These are phyloP conservation scores for Merodon equestris DNA, from an alignment of 2,888 invertebrate species.

Conservation along the genomic window DNA sequence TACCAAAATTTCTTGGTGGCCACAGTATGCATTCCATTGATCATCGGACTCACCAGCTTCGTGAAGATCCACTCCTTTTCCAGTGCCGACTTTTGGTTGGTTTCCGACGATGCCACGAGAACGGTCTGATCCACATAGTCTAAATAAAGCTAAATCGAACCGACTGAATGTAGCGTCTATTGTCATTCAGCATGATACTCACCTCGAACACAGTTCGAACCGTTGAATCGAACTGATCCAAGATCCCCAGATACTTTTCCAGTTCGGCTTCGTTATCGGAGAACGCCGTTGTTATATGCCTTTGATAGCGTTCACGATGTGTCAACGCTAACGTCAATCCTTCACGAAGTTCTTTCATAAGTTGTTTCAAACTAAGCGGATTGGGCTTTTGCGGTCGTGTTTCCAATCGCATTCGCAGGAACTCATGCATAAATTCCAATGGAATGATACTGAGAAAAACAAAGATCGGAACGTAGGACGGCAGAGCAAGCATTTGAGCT, in stretches of 20 bases:
- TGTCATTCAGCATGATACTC: too few species aligned
- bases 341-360: conserved; percentile 94
- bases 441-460: conserved; percentile 91
- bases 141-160: conserved; percentile 85
- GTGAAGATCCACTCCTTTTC: conserved; percentile 95
- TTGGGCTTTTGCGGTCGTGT: conserved; percentile 91
- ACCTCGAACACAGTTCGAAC: conserved; percentile 87
- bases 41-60: conserved; percentile 87
- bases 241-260: conserved; percentile 81
- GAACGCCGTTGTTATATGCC: conserved; percentile 83
- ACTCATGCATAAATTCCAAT: conserved; percentile 95
- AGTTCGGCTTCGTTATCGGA: conserved; percentile 79
- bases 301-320: conserved; percentile 87
- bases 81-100: conserved; percentile 85
- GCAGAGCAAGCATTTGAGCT: conserved; percentile 87
- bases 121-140: conserved; percentile 93
- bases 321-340: conserved; percentile 90
- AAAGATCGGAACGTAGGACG: conserved; percentile 91
- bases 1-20: conserved; percentile 90
- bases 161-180: conserved; percentile 12
- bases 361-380: conserved; percentile 90
- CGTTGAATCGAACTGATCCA: conserved; percentile 88
- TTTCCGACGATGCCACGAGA: conserved; percentile 79
- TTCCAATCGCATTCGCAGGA: conserved; percentile 90
- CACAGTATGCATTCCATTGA: conserved; percentile 85